These are phyloP conservation scores for Nebria salina DNA, from an alignment of 2,888 invertebrate species.

Conservation along the genomic window DNA sequence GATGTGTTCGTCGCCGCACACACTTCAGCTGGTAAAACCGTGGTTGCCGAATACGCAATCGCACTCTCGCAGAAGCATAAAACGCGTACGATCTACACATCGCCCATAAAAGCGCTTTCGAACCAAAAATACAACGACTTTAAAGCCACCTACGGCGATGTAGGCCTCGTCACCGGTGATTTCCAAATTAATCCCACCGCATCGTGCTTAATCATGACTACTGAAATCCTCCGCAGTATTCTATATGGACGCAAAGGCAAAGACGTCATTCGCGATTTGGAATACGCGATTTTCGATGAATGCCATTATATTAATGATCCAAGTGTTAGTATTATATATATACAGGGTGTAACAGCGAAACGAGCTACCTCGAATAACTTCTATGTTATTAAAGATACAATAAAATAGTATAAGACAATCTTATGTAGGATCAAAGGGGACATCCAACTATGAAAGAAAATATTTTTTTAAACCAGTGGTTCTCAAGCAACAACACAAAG, in stretches of 20 bases:
- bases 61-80: slow-evolving; percentile 92
- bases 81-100: slow-evolving; percentile 95
- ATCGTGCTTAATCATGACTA: slow-evolving; percentile 98
- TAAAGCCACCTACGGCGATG: slow-evolving; percentile 89
- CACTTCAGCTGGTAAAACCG: slow-evolving; percentile 98
- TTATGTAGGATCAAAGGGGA: too few relatives aligned
- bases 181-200: slow-evolving; percentile 94
- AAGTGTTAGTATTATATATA: slow-evolving; percentile 68
- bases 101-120: slow-evolving; percentile 98
- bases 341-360: too few relatives aligned
- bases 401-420: too few relatives aligned
- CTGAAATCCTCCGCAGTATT: slow-evolving; percentile 98
- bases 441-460: too few relatives aligned
- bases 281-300: slow-evolving; percentile 99
- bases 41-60: slow-evolving; percentile 99
- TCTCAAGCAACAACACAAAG: too few relatives aligned
- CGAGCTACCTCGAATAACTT: too few relatives aligned
- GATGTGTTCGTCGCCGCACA: slow-evolving; percentile 99
- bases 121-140: slow-evolving; percentile 99
- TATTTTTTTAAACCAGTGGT: too few relatives aligned
- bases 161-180: slow-evolving; percentile 94
- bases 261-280: slow-evolving; percentile 93
- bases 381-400: too few relatives aligned
- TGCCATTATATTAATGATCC: slow-evolving; percentile 98
- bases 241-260: slow-evolving; percentile 83